Percentiles rank a stretch among this genome's conserved stretches.
These are phyloP conservation scores for Melanophora roralis DNA, from an alignment of 2,888 invertebrate species.

Conservation along the genomic window DNA sequence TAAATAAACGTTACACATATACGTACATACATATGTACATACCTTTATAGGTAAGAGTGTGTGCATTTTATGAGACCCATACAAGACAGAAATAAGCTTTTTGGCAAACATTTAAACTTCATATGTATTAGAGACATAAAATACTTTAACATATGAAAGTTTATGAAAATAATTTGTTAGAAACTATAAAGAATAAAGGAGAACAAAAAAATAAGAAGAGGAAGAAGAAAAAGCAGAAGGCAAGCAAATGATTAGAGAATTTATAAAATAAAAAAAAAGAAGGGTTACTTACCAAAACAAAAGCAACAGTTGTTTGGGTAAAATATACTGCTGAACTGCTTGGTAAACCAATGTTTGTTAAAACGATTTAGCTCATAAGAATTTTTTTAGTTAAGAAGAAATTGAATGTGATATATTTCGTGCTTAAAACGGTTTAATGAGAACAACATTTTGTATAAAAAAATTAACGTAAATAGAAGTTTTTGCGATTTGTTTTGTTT, in stretches of 20 bases:
- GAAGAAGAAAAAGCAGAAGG: neutral
- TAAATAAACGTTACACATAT: too few species aligned
- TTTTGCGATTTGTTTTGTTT: neutral
- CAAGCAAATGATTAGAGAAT: neutral
- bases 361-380: neutral
- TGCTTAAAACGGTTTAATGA: neutral
- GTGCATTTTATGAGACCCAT: constrained; percentile 44
- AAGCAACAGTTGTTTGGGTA: constrained; percentile 40
- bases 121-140: neutral
- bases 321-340: neutral
- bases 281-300: too few species aligned
- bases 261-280: too few species aligned
- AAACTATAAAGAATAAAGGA: constrained; percentile 30
- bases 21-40: neutral
- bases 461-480: neutral
- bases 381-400: neutral
- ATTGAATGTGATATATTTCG: neutral
- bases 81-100: constrained; percentile 19
- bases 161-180: constrained; percentile 53
- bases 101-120: constrained; percentile 22
- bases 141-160: constrained; percentile 48
- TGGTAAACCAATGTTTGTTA: neutral
- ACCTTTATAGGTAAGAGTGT: neutral
- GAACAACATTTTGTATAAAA: neutral
- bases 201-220: too few species aligned